Evolutionary conservation across 2,797 vertebrate species (phyloP).

Genomic region (Nasua narica): DNA sequence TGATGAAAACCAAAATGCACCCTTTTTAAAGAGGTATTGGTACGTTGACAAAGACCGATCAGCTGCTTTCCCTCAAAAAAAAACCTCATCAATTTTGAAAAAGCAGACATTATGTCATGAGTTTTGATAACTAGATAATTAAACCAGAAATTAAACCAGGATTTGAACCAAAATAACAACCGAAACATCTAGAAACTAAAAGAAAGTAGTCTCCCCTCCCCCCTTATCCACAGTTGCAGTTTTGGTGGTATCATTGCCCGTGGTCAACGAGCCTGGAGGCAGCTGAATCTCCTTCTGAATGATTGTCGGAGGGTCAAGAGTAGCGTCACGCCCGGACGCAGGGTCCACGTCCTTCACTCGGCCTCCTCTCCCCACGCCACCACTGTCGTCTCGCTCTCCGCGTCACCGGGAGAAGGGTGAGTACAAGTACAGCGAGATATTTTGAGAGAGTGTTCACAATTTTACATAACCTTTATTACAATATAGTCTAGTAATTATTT

Average conservation of each 20-base stretch:
- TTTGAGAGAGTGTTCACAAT: background rate
- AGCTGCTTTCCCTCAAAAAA: background rate
- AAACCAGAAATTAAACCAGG: background rate
- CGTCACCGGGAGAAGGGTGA: background rate
- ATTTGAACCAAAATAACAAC: background rate
- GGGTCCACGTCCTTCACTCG: background rate
- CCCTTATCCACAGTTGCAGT: background rate
- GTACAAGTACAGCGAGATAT: background rate
- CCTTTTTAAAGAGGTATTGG: background rate
- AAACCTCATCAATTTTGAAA: background rate
- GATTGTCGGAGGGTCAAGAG: background rate
- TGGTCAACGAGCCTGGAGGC: background rate
- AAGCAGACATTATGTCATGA: background rate
- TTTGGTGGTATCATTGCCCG: background rate
- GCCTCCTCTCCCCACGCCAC: background rate
- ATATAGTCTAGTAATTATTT: background rate
- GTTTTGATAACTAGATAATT: background rate
- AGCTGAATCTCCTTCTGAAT: background rate
- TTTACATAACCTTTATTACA: background rate
- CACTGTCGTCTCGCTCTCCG: background rate
- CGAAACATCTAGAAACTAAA: background rate
- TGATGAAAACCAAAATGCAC: background rate
- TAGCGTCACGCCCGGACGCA: background rate
- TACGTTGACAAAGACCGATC: background rate
- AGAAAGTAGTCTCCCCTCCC: background rate